Evolutionary conservation across 2,797 vertebrate species (phyloP).

Genomic region (Pampus argenteus): DNA sequence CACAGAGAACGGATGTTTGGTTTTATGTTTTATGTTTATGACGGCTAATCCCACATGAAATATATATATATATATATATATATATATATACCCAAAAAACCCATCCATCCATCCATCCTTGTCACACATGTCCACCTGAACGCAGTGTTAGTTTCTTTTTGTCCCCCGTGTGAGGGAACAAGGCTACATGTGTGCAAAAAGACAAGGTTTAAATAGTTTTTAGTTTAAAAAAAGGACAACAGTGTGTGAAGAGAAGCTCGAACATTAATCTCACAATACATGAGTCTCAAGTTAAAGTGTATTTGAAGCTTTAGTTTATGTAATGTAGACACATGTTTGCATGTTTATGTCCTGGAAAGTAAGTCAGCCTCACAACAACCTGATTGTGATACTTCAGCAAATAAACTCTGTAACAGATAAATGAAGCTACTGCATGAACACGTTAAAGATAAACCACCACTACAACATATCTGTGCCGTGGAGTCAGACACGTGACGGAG

Average conservation of each 20-base stretch:
- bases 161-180: constrained; percentile 10
- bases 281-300: background rate
- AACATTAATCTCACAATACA: background rate
- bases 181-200: constrained; percentile 69
- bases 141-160: constrained; percentile 27
- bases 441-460: background rate
- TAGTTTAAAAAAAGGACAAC: constrained; percentile 29
- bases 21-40: constrained; percentile 17
- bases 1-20: constrained; percentile 5
- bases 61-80: constrained; percentile 1
- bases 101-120: constrained; percentile 3
- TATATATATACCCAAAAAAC: constrained; percentile 14
- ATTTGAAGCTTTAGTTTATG: background rate
- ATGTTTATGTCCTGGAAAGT: background rate
- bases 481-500: background rate
- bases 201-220: constrained; percentile 21
- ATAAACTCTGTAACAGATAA: background rate
- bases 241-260: background rate
- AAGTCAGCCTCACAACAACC: background rate
- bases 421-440: constrained; percentile 2
- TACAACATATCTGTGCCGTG: too few relatives aligned
- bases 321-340: background rate
- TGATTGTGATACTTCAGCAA: background rate
- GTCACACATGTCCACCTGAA: background rate
- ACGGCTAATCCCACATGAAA: too few relatives aligned